These are phyloP conservation scores for Nymphalis io DNA, from an alignment of 1,140 invertebrate genomes.

Conservation along the genomic window DNA sequence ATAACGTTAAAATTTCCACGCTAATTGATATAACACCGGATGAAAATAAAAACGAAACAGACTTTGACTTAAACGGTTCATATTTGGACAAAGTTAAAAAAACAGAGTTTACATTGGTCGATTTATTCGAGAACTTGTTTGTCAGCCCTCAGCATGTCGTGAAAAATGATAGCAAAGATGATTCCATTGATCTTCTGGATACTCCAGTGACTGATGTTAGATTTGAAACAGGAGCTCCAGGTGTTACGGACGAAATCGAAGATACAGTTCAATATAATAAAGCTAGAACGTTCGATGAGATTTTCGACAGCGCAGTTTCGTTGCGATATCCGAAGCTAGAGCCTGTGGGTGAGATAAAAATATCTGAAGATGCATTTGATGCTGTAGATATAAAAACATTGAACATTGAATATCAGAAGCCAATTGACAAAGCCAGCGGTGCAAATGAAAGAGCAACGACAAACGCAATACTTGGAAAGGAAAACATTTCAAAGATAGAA, in stretches of 20 bases:
- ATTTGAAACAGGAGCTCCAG: background rate
- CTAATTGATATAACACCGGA: constrained; percentile 38
- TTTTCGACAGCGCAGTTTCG: background rate
- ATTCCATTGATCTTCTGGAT: background rate
- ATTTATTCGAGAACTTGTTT: constrained; percentile 46
- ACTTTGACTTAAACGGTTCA: constrained; percentile 28
- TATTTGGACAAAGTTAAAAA: constrained; percentile 37
- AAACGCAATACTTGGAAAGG: background rate
- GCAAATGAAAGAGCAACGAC: background rate
- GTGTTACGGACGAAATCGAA: background rate
- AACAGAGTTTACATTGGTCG: constrained; percentile 37
- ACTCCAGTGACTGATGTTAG: background rate
- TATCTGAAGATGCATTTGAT: background rate
- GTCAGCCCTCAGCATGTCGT: constrained; percentile 42
- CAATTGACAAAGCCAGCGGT: no score
- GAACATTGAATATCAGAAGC: background rate
- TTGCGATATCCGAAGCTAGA: background rate
- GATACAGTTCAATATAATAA: background rate
- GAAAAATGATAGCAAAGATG: background rate
- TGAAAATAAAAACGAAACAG: background rate
- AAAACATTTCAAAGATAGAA: no score
- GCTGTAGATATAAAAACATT: background rate
- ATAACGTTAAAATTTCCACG: constrained; percentile 21
- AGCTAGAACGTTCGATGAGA: background rate
- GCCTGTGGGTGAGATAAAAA: no score